Conservation (phyloP, 2,113 vertebrate species). For the Plecturocebus donacophilus region DNA sequence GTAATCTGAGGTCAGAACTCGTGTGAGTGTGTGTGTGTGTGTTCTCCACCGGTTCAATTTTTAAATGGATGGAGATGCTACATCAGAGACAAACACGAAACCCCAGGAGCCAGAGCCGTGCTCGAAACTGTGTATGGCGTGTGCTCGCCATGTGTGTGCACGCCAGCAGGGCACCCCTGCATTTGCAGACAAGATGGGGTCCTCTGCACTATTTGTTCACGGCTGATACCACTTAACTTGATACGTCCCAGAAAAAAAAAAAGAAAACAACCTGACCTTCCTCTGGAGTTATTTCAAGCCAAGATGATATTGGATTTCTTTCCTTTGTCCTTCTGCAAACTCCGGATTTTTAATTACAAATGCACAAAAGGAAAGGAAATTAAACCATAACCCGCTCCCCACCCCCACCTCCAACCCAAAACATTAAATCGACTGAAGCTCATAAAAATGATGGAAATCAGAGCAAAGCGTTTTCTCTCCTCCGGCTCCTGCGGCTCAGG, state of each 20-base stretch:
- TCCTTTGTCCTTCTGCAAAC: background rate
- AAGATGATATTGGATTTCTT: background rate
- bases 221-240: background rate
- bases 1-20: background rate
- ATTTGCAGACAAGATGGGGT: background rate
- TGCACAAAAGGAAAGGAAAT: background rate
- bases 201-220: background rate
- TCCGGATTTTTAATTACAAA: background rate
- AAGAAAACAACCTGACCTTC: fast-evolving
- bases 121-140: fast-evolving
- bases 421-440: fast-evolving
- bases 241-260: background rate
- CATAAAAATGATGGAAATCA: background rate
- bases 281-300: too few species aligned
- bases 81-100: background rate
- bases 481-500: fast-evolving
- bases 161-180: fast-evolving
- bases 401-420: fast-evolving
- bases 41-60: too few species aligned
- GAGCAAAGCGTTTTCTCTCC: too few species aligned
- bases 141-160: fast-evolving
- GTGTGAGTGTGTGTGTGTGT: background rate
- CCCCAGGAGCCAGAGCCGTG: fast-evolving
- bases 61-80: fast-evolving
- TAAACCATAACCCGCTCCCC: background rate